Evolutionary conservation across 2,888 invertebrate species (phyloP), one percentile per base, ranked within the genome.

Genomic region (Eupithecia pulchellata): DNA sequence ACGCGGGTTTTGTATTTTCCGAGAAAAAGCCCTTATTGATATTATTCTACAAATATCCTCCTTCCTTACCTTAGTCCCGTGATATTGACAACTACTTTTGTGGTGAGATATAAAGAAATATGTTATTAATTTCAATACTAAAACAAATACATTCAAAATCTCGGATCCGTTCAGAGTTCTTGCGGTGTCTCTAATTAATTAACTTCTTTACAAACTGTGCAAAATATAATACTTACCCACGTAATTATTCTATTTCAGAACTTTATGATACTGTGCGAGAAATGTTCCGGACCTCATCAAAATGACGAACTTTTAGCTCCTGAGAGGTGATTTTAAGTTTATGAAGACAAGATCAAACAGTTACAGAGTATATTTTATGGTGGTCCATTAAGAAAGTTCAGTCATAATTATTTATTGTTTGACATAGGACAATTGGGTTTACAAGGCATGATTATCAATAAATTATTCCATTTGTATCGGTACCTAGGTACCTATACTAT

Each of bases 241-340:
- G n/a, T 42, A 42, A 17, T 20, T 47, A 20, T 70, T 68, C 69
- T 75, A 72, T 71, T 87, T 47, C 86, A 90, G 89, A 87, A 87
- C 72, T 90, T 89, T 74, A 82, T 86, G 65, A 79, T 90, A 42
- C 60, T 87, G n/a, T 89, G 91, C 71, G 85, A 88, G 68, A 82
- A 80, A 64, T 89, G 89, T 75, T 66, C 75, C 20, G 84, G 85
- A 6, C 75, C 77, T 1, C 89, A 90, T 72, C 69, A 58, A 8
- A 75, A 78, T 74, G 89, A 91, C 65, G 88, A 89, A 78, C 74
- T 89, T 25, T 63, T 81, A n/a, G 89, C 90, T 36, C 90, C 91
- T 3, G 90, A 91, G 75, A 83, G 91, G 65, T 91, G 52, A 65
- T 11, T 34, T 25, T 34, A 36, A 9, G n/a, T 47, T 20, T 11